Evolutionary conservation across 1,140 invertebrate genomes (phyloP).

Genomic region (Halictus rubicundus): DNA sequence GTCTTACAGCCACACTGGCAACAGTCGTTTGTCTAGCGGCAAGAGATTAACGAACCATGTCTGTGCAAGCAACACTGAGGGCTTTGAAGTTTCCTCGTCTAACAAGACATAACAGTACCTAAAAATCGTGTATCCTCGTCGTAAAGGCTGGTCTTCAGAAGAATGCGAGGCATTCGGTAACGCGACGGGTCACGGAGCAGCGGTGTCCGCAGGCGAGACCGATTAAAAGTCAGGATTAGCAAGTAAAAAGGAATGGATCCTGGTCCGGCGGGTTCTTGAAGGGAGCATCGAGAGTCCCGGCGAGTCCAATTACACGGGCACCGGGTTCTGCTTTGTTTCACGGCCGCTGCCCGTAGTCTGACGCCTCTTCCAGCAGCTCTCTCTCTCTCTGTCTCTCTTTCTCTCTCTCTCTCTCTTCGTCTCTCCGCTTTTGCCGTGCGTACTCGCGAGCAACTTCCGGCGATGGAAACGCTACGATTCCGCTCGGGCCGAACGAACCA

Average conservation of each 20-base stretch:
- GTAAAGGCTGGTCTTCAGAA: neutral
- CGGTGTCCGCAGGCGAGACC: neutral
- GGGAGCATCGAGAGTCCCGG: neutral
- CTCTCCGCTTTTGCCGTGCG: neutral
- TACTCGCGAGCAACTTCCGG: neutral
- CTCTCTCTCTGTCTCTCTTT: neutral
- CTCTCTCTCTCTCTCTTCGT: neutral
- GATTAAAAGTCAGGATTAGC: conserved; percentile 1
- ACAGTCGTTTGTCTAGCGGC: no score
- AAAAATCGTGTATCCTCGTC: no score
- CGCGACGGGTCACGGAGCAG: no score
- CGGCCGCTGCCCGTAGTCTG: neutral
- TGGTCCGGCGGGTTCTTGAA: neutral
- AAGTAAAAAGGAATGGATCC: conserved; percentile 4
- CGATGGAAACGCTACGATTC: neutral
- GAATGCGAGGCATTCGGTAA: neutral
- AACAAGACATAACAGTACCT: no score
- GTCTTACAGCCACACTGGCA: no score
- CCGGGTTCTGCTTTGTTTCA: conserved; percentile 5
- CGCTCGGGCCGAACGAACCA: neutral
- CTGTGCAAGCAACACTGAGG: no score
- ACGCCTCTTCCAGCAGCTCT: neutral
- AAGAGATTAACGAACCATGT: no score
- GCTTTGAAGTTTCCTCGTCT: no score
- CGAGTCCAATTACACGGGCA: conserved; percentile 5